A percentile compares a stretch with the other conserved stretches of the same genome.
These are phyloP conservation scores for Pegoplata infirma DNA, from an alignment of 2,888 invertebrate species.

Conservation along the genomic window DNA sequence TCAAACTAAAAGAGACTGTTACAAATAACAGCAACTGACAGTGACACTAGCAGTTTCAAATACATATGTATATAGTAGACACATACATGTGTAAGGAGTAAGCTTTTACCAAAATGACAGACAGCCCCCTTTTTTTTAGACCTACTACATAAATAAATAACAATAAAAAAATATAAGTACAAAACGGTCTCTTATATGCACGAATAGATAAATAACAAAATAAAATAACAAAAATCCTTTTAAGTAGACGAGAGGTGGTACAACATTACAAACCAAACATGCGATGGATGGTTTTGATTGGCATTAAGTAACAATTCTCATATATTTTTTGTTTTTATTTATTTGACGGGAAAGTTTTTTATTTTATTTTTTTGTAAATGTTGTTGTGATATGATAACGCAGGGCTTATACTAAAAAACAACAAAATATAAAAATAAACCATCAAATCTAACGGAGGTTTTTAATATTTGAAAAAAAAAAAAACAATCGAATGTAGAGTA, in stretches of 20 bases:
- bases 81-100: not conserved
- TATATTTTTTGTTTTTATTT: slow-evolving; percentile 20
- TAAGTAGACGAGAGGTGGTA: not conserved
- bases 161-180: slow-evolving; percentile 32
- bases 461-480: not conserved
- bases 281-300: slow-evolving; percentile 64
- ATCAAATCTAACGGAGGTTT: not conserved
- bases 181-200: slow-evolving; percentile 32
- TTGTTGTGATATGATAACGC: slow-evolving; percentile 23
- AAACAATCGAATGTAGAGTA: not conserved
- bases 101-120: not conserved
- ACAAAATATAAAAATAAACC: not conserved
- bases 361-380: too few relatives aligned
- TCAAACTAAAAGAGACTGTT: not conserved
- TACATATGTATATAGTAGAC: not conserved
- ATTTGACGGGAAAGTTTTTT: slow-evolving; percentile 41
- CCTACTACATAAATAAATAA: not conserved
- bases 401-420: slow-evolving; percentile 19
- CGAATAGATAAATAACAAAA: slow-evolving; percentile 50
- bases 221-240: slow-evolving; percentile 32
- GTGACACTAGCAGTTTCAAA: not conserved
- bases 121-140: not conserved
- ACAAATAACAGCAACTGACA: not conserved
- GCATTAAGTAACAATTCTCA: slow-evolving; percentile 61
- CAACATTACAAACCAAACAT: slow-evolving; percentile 40